Percentiles rank a stretch among this genome's conserved stretches.
These are phyloP conservation scores for Trigoniulus corallinus DNA, from an alignment of 1,140 invertebrate species.

Conservation along the genomic window DNA sequence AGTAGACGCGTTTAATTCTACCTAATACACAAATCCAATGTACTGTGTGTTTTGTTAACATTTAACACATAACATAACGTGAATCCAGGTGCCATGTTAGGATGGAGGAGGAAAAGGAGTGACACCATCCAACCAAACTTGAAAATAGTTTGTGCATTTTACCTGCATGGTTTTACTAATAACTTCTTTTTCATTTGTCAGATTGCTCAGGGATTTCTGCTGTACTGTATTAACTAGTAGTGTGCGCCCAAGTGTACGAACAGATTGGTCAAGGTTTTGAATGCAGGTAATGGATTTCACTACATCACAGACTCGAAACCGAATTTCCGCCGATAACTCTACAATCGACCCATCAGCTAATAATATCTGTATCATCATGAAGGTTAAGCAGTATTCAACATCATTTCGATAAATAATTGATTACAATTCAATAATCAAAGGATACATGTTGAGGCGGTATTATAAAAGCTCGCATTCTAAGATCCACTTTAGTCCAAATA, in stretches of 20 bases:
- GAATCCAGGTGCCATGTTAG: too few species aligned
- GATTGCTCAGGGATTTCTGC: neutral
- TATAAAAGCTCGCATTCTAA: neutral
- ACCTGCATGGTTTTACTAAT: neutral
- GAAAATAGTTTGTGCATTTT: too few species aligned
- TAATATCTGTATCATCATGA: neutral
- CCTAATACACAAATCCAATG: too few species aligned
- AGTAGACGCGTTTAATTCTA: conserved; percentile 8
- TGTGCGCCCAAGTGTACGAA: neutral
- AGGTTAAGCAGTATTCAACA: too few species aligned
- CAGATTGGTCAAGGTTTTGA: neutral
- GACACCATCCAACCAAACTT: too few species aligned
- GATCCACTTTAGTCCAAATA: neutral
- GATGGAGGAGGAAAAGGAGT: too few species aligned
- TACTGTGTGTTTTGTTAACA: too few species aligned
- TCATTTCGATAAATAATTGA: too few species aligned
- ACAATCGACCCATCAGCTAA: neutral
- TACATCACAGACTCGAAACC: neutral
- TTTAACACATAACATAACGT: too few species aligned
- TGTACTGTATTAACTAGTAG: neutral
- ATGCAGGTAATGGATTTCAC: neutral
- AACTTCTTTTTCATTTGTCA: conserved; percentile 5
- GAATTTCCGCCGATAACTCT: conserved; percentile 3
- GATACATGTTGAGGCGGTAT: conserved; percentile 1
- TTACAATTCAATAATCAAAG: too few species aligned